Evolutionary conservation across 2,888 invertebrate genomes (phyloP).

Genomic region (Phrixothrix hirtus): DNA sequence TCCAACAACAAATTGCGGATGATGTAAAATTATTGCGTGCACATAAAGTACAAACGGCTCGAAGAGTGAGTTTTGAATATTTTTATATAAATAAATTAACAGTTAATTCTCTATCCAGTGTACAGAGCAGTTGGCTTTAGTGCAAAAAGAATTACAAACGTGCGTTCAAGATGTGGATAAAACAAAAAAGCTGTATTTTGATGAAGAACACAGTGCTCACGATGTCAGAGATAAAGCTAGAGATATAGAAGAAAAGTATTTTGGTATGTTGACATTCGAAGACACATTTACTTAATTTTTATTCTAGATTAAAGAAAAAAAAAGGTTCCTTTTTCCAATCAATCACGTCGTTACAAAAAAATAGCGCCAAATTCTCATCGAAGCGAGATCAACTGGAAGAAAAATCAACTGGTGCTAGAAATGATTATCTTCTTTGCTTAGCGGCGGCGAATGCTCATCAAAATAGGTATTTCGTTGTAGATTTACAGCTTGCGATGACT

Average conservation of each 20-base stretch:
- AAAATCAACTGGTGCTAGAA: constrained; percentile 91
- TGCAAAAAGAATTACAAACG: constrained; percentile 87
- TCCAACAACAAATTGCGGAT: constrained; percentile 93
- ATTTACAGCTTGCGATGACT: constrained; percentile 85
- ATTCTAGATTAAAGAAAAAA: constrained; percentile 86
- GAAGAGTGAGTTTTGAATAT: constrained; percentile 63
- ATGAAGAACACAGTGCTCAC: constrained; percentile 94
- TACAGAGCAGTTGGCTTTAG: constrained; percentile 78
- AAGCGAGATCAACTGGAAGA: constrained; percentile 90
- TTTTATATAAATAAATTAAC: background rate
- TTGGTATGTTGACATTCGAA: constrained; percentile 14
- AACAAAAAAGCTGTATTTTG: constrained; percentile 91
- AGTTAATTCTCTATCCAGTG: constrained; percentile 59
- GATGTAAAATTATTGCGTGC: constrained; percentile 84
- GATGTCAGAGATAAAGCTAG: constrained; percentile 93
- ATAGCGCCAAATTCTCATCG: constrained; percentile 93
- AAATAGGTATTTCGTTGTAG: constrained; percentile 83
- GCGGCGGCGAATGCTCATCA: constrained; percentile 92
- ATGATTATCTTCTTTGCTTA: constrained; percentile 90
- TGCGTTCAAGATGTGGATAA: constrained; percentile 91
- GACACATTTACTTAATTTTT: background rate
- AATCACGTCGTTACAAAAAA: constrained; percentile 93
- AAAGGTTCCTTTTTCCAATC: constrained; percentile 96
- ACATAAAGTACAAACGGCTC: constrained; percentile 81
- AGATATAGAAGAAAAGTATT: constrained; percentile 91